Evolutionary conservation across 2,888 invertebrate species (phyloP), one percentile per base, ranked within the genome.

Genomic region (Oithona nana): DNA sequence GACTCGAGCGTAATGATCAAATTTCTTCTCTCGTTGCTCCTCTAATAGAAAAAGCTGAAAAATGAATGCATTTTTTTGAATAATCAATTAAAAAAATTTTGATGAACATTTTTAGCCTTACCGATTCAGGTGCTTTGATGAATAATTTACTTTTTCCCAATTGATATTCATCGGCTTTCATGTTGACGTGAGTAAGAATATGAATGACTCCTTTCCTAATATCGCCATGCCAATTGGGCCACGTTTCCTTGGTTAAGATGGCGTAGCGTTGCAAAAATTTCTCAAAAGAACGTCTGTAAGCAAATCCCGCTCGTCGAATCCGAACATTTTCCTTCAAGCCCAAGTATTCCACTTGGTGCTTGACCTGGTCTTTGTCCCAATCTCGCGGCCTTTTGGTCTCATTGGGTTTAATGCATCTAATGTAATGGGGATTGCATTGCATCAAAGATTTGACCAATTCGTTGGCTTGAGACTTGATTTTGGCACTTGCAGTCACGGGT

Each of bases 351-450:
- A 67, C 66, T 69, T 80, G 80, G 74, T 83, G 82, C 66, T 77
- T 77, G 1, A 81, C 80, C 68, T 81, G 75, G 65, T 75, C 72
- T 48, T 79, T 77, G 67, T 83, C 81, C 80, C 81, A 83, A 68
- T 82, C 82, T 26, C 76, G 73, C 1, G 82, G 75, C 66, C 75
- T 75, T 71, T 82, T 82, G 24, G 80, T 81, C 69, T 83, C 82
- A 70, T 83, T 83, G 20, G 83, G 82, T 70, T 83, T 83, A 67
- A 83, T 81, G 70, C 82, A 83, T 59, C 82, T 74, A 65, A 83
- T 81, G 70, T 83, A 83, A 71, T 82, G 82, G 6, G 82, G 82
- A 3, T 80, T 79, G 69, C 82, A 81, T 68, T 77, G 76, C 79
- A 79, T 82, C 67, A 83, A 71, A 51, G 80, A 80, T 3, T 77